Evolutionary conservation across 2,888 invertebrate species (phyloP), one percentile per base, ranked within the genome.

Genomic region (Spilarctia lutea): DNA sequence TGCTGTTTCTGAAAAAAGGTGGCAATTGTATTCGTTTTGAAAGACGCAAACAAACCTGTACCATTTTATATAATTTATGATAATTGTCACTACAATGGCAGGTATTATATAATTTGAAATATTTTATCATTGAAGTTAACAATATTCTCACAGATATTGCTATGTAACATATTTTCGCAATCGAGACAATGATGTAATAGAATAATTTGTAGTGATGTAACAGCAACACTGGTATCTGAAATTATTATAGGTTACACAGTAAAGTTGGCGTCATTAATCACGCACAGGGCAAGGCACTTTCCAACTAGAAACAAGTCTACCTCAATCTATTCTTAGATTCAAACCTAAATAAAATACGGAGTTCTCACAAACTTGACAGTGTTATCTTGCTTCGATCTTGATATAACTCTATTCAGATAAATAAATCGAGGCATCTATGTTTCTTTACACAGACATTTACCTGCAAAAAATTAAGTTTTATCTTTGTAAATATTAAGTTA

Each of bases 341-440:
- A 80, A 83, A 78, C 78, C 72, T 68, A 65, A 74, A 35, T 76
- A 78, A 72, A 24, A 52, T 76, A 79, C 70, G 66, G 56, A 69
- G 73, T 76, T 79, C 69, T 71, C 74, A 76, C 81, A 76, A 79
- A 69, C 73, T 18, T 81, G 76, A 75, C 81, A 79, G 76, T 66
- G 75, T 74, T 75, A 83, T 76, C 71, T 75, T 73, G 66, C 68
- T 68, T 73, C 30, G 45, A 75, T 71, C 70, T 74, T 80, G 48
- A 73, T 73, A 75, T 81, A 69, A 63, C 74, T 18, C 65, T 65
- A 73, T 81, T 78, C 35, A 83, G 72, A 75, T 83, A 75, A 76
- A 52, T 81, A 75, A 76, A 79, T 76, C 6, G 71, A 71, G 79
- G 71, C 69, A 35, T 52, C 63, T 27, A n/a, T 60, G 3, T 73